Base-by-base conservation (phyloP, 2,113 vertebrate species). In the Triplophysa rosa region DNA sequence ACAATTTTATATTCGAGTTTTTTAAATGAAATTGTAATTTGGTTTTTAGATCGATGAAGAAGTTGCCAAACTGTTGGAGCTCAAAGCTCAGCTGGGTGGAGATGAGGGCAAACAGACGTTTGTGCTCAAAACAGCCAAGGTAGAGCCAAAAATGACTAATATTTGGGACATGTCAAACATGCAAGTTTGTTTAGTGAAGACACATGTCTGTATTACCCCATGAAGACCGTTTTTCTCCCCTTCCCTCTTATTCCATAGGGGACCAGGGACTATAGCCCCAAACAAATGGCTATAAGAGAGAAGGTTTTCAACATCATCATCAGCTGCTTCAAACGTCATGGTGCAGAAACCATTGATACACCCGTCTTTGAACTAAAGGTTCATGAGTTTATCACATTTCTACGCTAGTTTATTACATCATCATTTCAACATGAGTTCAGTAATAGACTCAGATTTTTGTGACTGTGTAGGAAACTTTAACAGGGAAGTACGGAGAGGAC, bases 351-450 rank as follows among this genome's bases (percentile, higher is more conserved):
- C 81, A 98, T 99, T 2, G 98, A 99, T 84, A 99, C 97, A 0
- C 98, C 98, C 0, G 97, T 99, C 29, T 99, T 99, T 87, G 98
- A 99, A 86, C 92, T 99, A 4, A 99, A 99, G 95, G 98, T 98
- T 4, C 14, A 47, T 24, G 23, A 13, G 10, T 52, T 45, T 12
- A 45, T 45, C 42, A 45, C 42, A 45, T 45, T 45, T 19, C 45
- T 29, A 72, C 14, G 4, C 11, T 12, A 17, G 11, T 61, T 14
- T 21, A 16, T 62, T 37, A 7, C 33, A 8, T 6, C 24, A 62
- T 56, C 59, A 33, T 4, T 26, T 58, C 19, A 21, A 54, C 54
- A n/a, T 56, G 17, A 52, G 12, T 52, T n/a, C 7, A 58, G 7
- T 21, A 10, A 9, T 21, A 2, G 19, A 58, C 19, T 21, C 54